Evolutionary conservation across 2,797 vertebrate species (phyloP).

Genomic region (Margarornis squamiger): DNA sequence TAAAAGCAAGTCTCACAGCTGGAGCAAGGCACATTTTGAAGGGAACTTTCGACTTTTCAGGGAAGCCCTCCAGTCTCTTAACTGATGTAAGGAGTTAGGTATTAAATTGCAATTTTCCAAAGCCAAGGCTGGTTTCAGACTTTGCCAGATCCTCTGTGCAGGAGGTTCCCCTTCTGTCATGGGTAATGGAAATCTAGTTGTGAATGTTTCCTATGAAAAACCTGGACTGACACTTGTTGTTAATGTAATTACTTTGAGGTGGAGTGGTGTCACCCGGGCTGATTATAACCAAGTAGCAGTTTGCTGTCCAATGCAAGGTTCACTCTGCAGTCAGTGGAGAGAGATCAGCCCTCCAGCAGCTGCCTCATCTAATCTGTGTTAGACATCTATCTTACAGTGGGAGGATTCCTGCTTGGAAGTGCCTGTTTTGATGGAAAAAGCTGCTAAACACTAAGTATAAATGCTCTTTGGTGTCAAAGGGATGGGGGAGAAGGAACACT

Average conservation of each 20-base stretch:
- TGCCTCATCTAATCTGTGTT: conserved; percentile 41
- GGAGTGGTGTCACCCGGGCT: conserved; percentile 14
- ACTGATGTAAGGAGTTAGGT: background rate
- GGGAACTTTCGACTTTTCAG: background rate
- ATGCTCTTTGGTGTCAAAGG: background rate
- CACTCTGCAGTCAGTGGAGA: background rate
- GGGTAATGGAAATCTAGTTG: background rate
- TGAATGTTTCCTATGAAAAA: background rate
- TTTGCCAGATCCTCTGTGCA: background rate
- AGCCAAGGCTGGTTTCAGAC: background rate
- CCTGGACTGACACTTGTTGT: background rate
- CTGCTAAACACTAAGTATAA: background rate
- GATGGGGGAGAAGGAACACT: background rate
- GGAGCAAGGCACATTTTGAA: background rate
- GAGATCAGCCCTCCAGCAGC: conserved; percentile 35
- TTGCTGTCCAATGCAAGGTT: conserved; percentile 6
- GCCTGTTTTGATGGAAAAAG: background rate
- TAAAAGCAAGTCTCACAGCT: background rate
- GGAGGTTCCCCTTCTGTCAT: background rate
- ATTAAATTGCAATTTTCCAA: background rate
- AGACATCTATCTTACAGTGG: conserved; percentile 34
- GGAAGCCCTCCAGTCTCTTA: background rate
- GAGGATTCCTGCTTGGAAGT: conserved; percentile 33
- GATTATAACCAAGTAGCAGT: conserved; percentile 1
- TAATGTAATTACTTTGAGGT: conserved; percentile 1